Percentiles rank a stretch among this genome's conserved stretches.
Evolutionary conservation across 2,888 invertebrate genomes (phyloP).

Genomic region (Macrosiphum euphorbiae): DNA sequence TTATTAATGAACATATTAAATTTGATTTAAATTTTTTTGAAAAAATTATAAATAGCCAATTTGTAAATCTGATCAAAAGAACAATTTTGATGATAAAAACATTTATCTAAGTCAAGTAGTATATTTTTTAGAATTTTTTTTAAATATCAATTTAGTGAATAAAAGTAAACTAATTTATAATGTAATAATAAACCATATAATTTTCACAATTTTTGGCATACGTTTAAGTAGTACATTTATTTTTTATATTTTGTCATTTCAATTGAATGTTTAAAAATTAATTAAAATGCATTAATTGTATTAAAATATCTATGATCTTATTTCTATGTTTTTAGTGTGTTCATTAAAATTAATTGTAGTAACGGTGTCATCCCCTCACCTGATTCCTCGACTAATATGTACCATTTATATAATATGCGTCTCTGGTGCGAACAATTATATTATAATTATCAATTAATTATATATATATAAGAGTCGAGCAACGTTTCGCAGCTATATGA

Average conservation of each 20-base stretch:
- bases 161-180: no score
- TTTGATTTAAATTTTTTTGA: no score
- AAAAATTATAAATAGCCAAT: no score
- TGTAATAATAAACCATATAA: no score
- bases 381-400: not conserved
- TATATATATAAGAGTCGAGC: not conserved
- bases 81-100: no score
- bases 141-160: no score
- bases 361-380: not conserved
- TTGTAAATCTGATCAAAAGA: no score
- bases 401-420: not conserved
- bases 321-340: not conserved
- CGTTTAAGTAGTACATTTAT: no score
- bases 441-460: not conserved
- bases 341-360: not conserved
- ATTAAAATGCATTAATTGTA: not conserved
- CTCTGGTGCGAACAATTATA: not conserved
- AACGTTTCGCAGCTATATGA: not conserved
- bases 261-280: not conserved
- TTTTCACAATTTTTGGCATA: no score
- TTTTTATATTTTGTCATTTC: not conserved
- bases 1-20: no score
- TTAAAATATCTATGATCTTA: not conserved
- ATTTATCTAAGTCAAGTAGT: no score
- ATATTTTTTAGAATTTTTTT: no score